Conservation (phyloP, 2,797 vertebrate genomes). For the Lepus oiostolus region DNA sequence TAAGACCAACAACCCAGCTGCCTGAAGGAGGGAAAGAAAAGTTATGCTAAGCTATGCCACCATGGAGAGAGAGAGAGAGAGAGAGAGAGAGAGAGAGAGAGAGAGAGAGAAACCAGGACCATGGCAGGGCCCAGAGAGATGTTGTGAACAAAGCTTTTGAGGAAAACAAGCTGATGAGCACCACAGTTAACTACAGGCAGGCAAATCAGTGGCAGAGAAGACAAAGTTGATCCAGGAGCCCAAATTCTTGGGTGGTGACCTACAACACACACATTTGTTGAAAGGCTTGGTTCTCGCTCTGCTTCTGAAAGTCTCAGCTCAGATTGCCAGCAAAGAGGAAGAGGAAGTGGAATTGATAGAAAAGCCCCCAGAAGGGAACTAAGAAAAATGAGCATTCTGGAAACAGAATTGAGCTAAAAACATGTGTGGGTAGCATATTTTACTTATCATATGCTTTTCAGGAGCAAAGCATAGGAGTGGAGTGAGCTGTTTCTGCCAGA, state of each 20-base stretch:
- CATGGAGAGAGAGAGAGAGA: conserved; percentile 90
- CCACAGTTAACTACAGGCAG: conserved; percentile 95
- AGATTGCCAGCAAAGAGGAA: conserved; percentile 95
- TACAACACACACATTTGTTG: conserved; percentile 99
- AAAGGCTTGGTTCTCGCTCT: conserved; percentile 97
- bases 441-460: conserved; percentile 95
- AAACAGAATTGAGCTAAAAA: conserved; percentile 98
- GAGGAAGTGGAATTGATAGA: conserved; percentile 96
- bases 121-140: conserved; percentile 94
- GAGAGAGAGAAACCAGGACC: conserved; percentile 92
- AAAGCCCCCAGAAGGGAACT: conserved; percentile 95
- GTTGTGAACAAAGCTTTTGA: conserved; percentile 97
- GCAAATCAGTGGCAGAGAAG: conserved; percentile 95
- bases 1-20: conserved; percentile 97
- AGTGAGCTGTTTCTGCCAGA: conserved; percentile 97
- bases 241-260: conserved; percentile 98
- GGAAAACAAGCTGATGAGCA: conserved; percentile 96
- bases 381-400: conserved; percentile 97
- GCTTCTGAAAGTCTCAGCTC: conserved; percentile 93
- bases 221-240: conserved; percentile 96
- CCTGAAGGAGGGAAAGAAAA: conserved; percentile 97
- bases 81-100: conserved; percentile 91
- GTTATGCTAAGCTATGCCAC: conserved; percentile 95
- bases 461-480: conserved; percentile 91
- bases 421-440: conserved; percentile 92